Conservation (phyloP, 2,797 vertebrate species). For the Microctenopoma stevenorrisi region DNA sequence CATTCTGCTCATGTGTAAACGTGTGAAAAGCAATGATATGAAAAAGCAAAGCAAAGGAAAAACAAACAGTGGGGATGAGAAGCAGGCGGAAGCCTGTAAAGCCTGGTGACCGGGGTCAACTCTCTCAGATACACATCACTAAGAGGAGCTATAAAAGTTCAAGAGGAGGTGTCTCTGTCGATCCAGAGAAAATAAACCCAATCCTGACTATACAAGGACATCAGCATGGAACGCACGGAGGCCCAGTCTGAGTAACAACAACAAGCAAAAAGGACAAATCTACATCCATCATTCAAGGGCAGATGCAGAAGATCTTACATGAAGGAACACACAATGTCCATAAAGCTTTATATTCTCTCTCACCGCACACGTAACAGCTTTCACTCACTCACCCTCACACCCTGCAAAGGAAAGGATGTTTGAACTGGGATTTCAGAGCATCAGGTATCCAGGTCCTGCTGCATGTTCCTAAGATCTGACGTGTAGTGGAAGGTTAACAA, state of each 20-base stretch:
- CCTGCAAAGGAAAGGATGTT: constrained; percentile 46
- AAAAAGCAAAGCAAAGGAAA: constrained; percentile 69
- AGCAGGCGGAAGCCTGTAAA: constrained; percentile 83
- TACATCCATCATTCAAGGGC: constrained; percentile 77
- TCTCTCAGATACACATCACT: constrained; percentile 82
- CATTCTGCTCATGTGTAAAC: constrained; percentile 69
- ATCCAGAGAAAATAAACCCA: constrained; percentile 84
- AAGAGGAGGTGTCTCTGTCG: constrained; percentile 83
- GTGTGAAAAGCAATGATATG: constrained; percentile 73
- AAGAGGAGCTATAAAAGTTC: constrained; percentile 84
- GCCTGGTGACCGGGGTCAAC: constrained; percentile 80
- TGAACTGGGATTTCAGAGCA: constrained; percentile 53
- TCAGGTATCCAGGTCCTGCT: constrained; percentile 46
- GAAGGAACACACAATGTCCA: constrained; percentile 61
- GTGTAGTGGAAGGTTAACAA: constrained; percentile 64
- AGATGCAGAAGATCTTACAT: constrained; percentile 64
- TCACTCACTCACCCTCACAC: constrained; percentile 45
- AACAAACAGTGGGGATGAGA: constrained; percentile 77
- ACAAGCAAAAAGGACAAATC: constrained; percentile 80
- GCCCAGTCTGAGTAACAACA: constrained; percentile 71
- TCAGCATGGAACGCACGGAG: constrained; percentile 76
- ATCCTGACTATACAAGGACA: constrained; percentile 81
- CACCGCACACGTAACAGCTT: constrained; percentile 37
- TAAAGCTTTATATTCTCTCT: constrained; percentile 44
- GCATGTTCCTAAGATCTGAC: constrained; percentile 57